phyloP scores from a whole-genome alignment of 2,888 invertebrate species.

The Beris chalybata region DNA sequence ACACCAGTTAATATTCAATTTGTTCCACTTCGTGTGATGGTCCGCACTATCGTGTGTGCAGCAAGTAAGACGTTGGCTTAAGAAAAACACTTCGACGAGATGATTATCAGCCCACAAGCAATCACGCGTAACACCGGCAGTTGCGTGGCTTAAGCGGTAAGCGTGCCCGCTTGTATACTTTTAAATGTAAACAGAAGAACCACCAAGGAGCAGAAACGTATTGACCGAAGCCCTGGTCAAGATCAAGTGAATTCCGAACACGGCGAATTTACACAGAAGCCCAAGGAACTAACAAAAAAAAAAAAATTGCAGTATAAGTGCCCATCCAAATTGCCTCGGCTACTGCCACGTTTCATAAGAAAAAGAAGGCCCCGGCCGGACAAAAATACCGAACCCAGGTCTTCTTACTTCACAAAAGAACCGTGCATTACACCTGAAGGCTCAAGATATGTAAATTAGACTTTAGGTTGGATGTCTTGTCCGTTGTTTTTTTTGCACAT shows the following conservation, averaged over 20 bases:
- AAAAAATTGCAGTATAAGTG: slow-evolving; percentile 26
- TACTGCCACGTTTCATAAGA: not conserved
- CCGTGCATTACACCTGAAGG: slow-evolving; percentile 35
- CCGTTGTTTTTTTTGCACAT: too few species aligned
- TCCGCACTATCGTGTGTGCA: slow-evolving; percentile 11
- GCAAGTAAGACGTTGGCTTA: slow-evolving; percentile 27
- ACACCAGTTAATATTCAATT: slow-evolving; percentile 21
- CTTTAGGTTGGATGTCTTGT: not conserved
- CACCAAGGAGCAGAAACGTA: not conserved
- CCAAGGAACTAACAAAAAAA: slow-evolving; percentile 11
- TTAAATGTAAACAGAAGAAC: slow-evolving; percentile 21
- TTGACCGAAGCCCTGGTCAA: too few species aligned
- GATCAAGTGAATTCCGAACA: too few species aligned
- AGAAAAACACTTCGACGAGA: slow-evolving; percentile 29
- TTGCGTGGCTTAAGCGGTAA: slow-evolving; percentile 31
- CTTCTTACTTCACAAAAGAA: slow-evolving; percentile 1
- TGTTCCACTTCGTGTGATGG: not conserved
- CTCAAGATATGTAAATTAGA: slow-evolving; percentile 37
- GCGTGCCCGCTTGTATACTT: slow-evolving; percentile 14
- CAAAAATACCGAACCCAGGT: not conserved
- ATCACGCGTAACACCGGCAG: slow-evolving; percentile 38
- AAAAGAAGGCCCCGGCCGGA: not conserved
- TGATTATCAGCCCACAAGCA: slow-evolving; percentile 39
- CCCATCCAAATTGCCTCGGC: slow-evolving; percentile 16
- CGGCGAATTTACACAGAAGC: slow-evolving; percentile 29